phyloP scores from a whole-genome alignment of 2,113 vertebrate genomes.

The Gallinago media region DNA sequence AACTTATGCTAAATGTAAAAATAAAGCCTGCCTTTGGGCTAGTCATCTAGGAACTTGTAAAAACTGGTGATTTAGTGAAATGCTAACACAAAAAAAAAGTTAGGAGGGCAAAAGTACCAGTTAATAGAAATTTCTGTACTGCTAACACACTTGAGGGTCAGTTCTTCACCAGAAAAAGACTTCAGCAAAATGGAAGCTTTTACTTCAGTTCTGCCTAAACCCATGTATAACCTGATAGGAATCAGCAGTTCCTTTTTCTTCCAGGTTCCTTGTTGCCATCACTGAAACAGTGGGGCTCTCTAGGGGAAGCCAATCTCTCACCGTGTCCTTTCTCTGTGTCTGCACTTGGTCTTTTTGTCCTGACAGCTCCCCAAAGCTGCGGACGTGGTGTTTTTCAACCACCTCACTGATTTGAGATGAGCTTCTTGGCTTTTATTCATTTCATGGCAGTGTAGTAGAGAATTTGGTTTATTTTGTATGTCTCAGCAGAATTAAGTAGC shows the following conservation, averaged over 20 bases:
- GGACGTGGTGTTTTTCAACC: rapidly evolving
- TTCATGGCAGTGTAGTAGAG: not conserved
- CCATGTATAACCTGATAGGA: not conserved
- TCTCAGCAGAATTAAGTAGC: not conserved
- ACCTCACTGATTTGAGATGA: not conserved
- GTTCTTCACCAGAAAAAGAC: not conserved
- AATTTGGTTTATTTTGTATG: not conserved
- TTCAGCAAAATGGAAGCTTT: not conserved
- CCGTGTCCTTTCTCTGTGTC: not conserved
- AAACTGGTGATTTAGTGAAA: not conserved
- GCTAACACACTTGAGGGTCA: not conserved
- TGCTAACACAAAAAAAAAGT: not conserved
- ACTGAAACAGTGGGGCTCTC: rapidly evolving
- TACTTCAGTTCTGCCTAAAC: not conserved
- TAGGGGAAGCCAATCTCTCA: not conserved
- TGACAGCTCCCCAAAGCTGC: not conserved
- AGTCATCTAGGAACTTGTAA: not conserved
- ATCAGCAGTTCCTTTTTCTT: not conserved
- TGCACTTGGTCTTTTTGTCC: not conserved
- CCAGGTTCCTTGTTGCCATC: not conserved
- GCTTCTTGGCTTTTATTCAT: not conserved
- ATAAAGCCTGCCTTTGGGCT: not conserved
- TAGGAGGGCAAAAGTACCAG: not conserved
- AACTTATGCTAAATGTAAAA: not conserved
- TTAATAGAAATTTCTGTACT: not conserved